These are phyloP conservation scores for Aselliscus stoliczkanus DNA, from an alignment of 2,797 vertebrate species.

Conservation along the genomic window DNA sequence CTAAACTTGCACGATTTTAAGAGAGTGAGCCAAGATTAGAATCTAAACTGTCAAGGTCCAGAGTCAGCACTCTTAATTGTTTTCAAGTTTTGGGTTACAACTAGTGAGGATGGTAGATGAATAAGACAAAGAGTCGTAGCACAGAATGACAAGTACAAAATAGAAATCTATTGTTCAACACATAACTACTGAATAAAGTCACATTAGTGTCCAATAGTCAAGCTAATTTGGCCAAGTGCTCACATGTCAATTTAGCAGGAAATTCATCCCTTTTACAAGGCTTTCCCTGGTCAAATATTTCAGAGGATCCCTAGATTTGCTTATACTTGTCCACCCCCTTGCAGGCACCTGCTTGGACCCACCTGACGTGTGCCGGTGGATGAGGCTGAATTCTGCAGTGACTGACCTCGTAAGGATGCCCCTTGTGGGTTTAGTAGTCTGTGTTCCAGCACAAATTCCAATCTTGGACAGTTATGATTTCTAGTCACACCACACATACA, in stretches of 20 bases:
- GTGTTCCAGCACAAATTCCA: background rate
- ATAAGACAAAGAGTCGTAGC: background rate
- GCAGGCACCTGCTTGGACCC: background rate
- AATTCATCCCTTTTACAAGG: background rate
- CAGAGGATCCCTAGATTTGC: background rate
- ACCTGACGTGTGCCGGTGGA: background rate
- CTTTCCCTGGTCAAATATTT: background rate
- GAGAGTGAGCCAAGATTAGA: background rate
- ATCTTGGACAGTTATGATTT: background rate
- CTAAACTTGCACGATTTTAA: background rate
- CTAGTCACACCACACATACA: background rate
- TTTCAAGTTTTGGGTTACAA: conserved; percentile 6
- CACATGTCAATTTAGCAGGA: background rate
- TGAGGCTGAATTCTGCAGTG: background rate
- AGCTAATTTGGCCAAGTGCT: background rate
- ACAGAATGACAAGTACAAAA: background rate
- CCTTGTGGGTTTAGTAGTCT: background rate
- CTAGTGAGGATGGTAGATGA: background rate
- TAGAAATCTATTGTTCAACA: background rate
- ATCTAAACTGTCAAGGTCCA: background rate
- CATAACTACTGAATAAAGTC: background rate
- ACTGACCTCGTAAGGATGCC: background rate
- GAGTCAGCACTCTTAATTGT: background rate
- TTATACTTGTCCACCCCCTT: background rate
- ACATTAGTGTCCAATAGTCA: background rate